Percentiles rank a stretch among this genome's conserved stretches.
Conservation (phyloP, 2,888 invertebrate genomes). For the Neoitamus cyanurus region DNA sequence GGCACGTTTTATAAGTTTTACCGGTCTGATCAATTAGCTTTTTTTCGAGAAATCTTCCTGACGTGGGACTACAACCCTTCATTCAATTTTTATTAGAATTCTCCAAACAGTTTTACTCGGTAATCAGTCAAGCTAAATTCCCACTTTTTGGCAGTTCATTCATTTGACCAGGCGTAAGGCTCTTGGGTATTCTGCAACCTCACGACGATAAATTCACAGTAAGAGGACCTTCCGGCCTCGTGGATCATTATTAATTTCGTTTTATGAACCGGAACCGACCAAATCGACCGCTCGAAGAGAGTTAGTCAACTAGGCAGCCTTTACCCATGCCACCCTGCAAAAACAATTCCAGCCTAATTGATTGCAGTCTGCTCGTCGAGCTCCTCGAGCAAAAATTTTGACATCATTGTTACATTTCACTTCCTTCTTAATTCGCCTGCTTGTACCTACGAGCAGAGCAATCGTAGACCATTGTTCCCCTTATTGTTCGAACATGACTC, state of each 20-base stretch:
- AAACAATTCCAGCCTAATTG: not conserved
- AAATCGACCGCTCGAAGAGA: not conserved
- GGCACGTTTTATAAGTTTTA: no score
- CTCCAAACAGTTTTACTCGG: not conserved
- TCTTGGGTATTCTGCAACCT: not conserved
- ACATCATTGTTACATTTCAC: not conserved
- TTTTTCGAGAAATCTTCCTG: not conserved
- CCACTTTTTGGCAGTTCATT: not conserved
- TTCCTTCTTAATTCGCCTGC: not conserved
- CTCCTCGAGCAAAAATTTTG: not conserved
- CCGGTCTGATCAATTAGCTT: not conserved
- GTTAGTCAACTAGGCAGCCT: not conserved
- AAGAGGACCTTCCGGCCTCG: not conserved
- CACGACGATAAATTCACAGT: not conserved
- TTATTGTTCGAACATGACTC: constrained; percentile 20
- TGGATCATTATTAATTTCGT: not conserved
- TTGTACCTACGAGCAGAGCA: not conserved
- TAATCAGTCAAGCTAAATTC: not conserved
- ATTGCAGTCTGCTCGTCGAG: not conserved
- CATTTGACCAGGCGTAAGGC: not conserved
- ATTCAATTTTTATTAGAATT: not conserved
- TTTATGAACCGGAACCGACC: not conserved
- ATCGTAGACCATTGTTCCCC: not conserved
- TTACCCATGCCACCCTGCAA: no score
- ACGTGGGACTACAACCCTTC: not conserved